phyloP scores from a whole-genome alignment of 2,797 vertebrate genomes.

The Aldrovandia affinis region DNA sequence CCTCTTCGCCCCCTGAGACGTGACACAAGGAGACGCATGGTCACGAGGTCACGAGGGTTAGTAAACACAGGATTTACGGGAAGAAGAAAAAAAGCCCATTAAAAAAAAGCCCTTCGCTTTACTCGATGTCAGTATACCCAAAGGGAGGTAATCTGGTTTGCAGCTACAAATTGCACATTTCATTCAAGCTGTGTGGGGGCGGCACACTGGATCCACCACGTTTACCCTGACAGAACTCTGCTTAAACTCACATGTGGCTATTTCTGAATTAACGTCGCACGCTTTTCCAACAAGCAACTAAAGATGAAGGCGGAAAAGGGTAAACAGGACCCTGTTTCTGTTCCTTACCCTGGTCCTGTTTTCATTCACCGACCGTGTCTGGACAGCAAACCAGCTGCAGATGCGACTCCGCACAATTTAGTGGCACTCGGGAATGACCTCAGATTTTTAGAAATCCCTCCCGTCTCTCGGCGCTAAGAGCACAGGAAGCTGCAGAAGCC shows the following conservation, averaged over 20 bases:
- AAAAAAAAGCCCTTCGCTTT: background rate
- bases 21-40: background rate
- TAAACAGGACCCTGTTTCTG: conserved; percentile 55
- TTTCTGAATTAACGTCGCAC: conserved; percentile 34
- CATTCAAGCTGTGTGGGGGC: background rate
- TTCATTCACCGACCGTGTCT: conserved; percentile 50
- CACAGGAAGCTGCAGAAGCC: conserved; percentile 67
- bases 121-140: background rate
- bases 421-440: conserved; percentile 62
- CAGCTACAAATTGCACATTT: conserved; percentile 5
- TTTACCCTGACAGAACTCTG: conserved; percentile 35
- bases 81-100: too few species aligned
- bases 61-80: background rate
- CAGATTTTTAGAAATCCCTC: conserved; percentile 54
- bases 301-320: conserved; percentile 44
- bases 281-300: conserved; percentile 21
- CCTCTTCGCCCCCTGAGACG: background rate
- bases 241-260: conserved; percentile 34
- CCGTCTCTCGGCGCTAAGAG: conserved; percentile 52
- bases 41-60: background rate
- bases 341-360: conserved; percentile 47
- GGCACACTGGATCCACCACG: background rate
- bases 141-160: background rate
- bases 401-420: conserved; percentile 66
- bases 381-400: conserved; percentile 61